Evolutionary conservation across 2,797 vertebrate genomes (phyloP).

Genomic region (Oryzias dopingdopingensis): DNA sequence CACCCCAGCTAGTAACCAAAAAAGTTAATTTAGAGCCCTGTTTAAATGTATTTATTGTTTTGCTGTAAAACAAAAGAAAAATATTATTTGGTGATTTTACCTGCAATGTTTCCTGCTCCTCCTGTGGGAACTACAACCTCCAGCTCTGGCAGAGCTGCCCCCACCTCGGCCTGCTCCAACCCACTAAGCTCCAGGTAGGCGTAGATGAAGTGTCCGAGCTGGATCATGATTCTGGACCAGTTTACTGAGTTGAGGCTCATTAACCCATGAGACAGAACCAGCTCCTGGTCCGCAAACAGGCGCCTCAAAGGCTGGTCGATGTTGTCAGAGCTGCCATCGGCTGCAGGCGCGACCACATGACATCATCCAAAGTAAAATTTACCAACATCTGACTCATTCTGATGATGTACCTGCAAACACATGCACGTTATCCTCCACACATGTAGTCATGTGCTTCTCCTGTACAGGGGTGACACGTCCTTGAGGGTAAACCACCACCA

Average conservation of each 20-base stretch:
- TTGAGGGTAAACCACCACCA: conserved; percentile 87
- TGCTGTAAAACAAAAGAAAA: too few relatives aligned
- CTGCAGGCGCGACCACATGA: conserved; percentile 54
- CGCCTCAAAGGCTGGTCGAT: conserved; percentile 84
- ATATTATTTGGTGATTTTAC: conserved; percentile 55
- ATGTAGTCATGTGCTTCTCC: conserved; percentile 93
- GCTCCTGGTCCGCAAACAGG: conserved; percentile 80
- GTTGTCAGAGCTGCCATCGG: conserved; percentile 88
- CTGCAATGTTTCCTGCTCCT: conserved; percentile 89
- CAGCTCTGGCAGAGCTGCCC: conserved; percentile 66
- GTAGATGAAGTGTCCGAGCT: conserved; percentile 88
- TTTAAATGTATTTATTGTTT: too few relatives aligned
- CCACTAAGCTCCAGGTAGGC: conserved; percentile 83
- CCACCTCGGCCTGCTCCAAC: conserved; percentile 30
- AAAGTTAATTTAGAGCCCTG: too few relatives aligned
- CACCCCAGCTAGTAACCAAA: too few relatives aligned
- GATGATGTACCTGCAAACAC: conserved; percentile 83
- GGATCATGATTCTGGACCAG: conserved; percentile 90
- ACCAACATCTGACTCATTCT: background rate
- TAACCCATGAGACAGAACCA: conserved; percentile 78
- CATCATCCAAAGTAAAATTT: background rate
- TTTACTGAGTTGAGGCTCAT: conserved; percentile 95
- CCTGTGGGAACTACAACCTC: conserved; percentile 93
- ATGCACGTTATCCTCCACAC: conserved; percentile 84
- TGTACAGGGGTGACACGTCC: conserved; percentile 85